Evolutionary conservation across 2,797 vertebrate genomes (phyloP).

Genomic region (Acrossocheilus wenchowensis): DNA sequence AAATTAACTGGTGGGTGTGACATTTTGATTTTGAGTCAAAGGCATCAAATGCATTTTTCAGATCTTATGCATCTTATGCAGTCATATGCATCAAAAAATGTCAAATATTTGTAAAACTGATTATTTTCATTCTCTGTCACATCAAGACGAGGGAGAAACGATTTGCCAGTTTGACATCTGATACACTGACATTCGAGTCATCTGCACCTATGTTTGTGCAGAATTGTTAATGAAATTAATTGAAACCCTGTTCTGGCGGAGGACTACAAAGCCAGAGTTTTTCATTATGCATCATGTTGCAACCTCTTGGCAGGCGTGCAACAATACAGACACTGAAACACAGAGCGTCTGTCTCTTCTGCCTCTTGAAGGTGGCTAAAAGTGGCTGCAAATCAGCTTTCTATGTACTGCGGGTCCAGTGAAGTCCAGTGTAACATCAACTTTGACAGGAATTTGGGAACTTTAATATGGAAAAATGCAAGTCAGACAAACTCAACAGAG

Average conservation of each 20-base stretch:
- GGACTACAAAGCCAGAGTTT: conserved; percentile 14
- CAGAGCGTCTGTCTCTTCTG: conserved; percentile 11
- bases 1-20: not conserved
- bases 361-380: conserved; percentile 70
- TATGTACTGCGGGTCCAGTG: not conserved
- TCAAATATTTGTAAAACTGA: not conserved
- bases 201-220: conserved; percentile 42
- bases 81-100: not conserved
- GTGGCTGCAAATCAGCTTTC: conserved; percentile 81
- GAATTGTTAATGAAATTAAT: conserved; percentile 53
- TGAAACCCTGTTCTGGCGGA: conserved; percentile 46
- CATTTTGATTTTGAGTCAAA: not conserved
- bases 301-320: not conserved
- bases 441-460: not conserved
- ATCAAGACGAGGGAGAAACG: not conserved
- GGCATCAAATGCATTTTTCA: not conserved
- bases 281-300: conserved; percentile 36
- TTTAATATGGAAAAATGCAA: not conserved
- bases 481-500: not conserved
- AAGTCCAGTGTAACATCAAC: not conserved
- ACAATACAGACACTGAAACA: conserved; percentile 19
- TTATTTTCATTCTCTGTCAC: not conserved
- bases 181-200: conserved; percentile 45
- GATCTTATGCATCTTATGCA: not conserved
- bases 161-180: conserved; percentile 36